Conservation (phyloP, 53 echinoderm and acorn worm genomes). For the Echinometra lucunter region DNA sequence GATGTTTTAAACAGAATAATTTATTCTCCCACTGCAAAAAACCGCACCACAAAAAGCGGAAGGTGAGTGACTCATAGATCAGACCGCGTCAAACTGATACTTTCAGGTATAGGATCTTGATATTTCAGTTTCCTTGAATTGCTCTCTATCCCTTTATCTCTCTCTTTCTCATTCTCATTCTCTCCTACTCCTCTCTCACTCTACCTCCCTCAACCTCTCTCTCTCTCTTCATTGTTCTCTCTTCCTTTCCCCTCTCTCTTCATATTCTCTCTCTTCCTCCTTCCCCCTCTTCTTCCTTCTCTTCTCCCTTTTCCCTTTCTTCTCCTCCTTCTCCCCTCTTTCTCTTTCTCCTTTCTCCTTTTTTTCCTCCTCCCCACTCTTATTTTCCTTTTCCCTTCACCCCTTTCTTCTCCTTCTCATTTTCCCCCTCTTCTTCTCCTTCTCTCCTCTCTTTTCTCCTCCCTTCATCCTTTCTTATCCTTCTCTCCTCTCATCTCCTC, state of each 20-base stretch:
- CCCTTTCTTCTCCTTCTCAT: background rate
- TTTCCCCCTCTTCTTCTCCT: too few species aligned
- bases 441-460: too few species aligned
- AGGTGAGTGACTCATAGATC: slow-evolving; percentile 17
- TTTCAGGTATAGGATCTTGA: background rate
- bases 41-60: background rate
- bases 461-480: too few species aligned
- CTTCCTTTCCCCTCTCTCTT: background rate
- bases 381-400: background rate
- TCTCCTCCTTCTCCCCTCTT: too few species aligned
- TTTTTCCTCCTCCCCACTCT: background rate
- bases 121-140: too few species aligned
- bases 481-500: background rate
- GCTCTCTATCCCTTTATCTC: too few species aligned
- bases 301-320: background rate
- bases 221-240: background rate
- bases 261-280: background rate
- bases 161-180: background rate
- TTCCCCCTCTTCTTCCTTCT: background rate
- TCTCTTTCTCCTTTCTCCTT: too few species aligned
- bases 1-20: background rate
- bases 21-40: background rate
- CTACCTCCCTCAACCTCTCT: background rate
- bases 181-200: background rate
- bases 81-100: background rate